Evolutionary conservation across 1,140 invertebrate species (phyloP), one percentile per base, ranked within the genome.

Genomic region (Berghia stephanieae): DNA sequence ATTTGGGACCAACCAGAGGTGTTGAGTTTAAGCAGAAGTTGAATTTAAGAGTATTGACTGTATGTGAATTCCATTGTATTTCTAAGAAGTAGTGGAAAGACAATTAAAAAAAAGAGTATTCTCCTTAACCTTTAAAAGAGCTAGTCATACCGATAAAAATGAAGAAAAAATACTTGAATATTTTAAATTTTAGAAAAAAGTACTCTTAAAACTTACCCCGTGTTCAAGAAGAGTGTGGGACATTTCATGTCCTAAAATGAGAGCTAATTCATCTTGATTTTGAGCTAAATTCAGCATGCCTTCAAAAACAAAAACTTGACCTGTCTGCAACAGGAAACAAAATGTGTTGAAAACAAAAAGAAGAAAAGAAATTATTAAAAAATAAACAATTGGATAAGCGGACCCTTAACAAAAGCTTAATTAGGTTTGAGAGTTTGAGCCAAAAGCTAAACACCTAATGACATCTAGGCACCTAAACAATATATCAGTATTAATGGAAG

Each of bases 201-300:
- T 16, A n/a, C n/a, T n/a, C n/a, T n/a, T 16, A 8, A 63, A 31
- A 85, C 89, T 89, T 90, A 93, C 92, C 4, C 88, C 86, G 89
- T 93, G 93, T 68, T 88, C 87, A 24, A 93, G 84, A 0, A 94
- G 78, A 69, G 90, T 91, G 87, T 94, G 93, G 43, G 93, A 90
- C 87, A 94, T 92, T 88, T 94, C 93, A 87, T 94, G 93, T 27
- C 91, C 91, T 43, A 94, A 83, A 68, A 94, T 86, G 66, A 91
- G 86, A 34, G 90, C 92, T 2, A 94, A 83, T 83, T 93, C 91
- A 84, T 93, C 92, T 78, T 92, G 91, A 82, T 89, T 92, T 55
- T 89, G 82, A 18, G 91, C 90, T 27, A 92, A 78, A 0, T 92
- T 82, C 18, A 94, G 80, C 79, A 93, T 89, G 24, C 93, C 93